Base-by-base conservation (phyloP, 1,140 invertebrate species). In the Ooceraea biroi region DNA sequence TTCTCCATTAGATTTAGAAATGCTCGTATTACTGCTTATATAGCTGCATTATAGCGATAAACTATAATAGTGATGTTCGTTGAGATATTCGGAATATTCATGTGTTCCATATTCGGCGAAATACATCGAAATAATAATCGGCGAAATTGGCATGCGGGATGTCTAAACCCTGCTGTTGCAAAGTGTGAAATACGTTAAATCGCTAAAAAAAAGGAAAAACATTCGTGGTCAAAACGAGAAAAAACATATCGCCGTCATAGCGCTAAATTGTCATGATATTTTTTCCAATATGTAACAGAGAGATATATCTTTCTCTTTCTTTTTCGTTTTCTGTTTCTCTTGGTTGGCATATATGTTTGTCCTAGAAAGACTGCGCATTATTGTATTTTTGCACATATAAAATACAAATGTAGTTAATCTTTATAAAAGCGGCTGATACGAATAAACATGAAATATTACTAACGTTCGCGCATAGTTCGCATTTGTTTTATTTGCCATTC, bases 401-500 rank as follows among this genome's bases (percentile, higher is more conserved):
- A 78, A 78, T 69, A 78, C 63, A 69, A 69, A 69, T 78, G 76
- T 50, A 78, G 76, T 69, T 78, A 78, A 78, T 78, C 76, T 78
- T 78, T 36, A 36, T 78, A 50, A 78, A 78, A 78, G 36, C 76
- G 76, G 76, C 63, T 78, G 65, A 68, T 69, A 69, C 76, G 76
- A 78, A 78, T 78, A 68, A 78, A 78, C 63, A 69, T 78, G 76
- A 78, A 78, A 78, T 78, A 78, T 78, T 78, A 78, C 68, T 57
- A 50, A 55, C 65, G 55, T 80, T 44, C 46, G 44, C 41, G 25
- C 25, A 12, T 17, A 8, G 36, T 22, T 22, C 76, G 10, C 10
- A 71, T 55, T 69, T 77, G n/a, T 77, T 78, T 65, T 55, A 44
- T 69, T 36, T 22, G 76, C 63, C 76, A 68, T 12, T 69, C 63